phyloP scores from a whole-genome alignment of 2,888 invertebrate species.

The Apantesis nais region DNA sequence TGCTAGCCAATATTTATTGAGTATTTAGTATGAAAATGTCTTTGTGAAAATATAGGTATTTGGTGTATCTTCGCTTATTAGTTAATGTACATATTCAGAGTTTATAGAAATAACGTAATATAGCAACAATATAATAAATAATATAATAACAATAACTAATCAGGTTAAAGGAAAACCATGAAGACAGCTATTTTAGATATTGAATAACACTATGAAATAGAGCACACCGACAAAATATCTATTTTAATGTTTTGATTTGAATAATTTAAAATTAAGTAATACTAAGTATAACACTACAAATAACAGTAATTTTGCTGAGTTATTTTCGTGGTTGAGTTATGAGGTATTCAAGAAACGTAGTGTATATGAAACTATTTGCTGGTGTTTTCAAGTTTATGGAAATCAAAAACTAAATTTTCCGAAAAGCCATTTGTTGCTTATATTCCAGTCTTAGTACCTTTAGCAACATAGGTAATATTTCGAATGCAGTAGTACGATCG shows the following conservation, averaged over 20 bases:
- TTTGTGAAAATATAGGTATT: too few species aligned
- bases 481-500: too few species aligned
- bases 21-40: too few species aligned
- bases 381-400: not conserved
- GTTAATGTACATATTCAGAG: not conserved
- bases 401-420: not conserved
- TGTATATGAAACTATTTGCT: not conserved
- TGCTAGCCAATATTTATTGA: not conserved
- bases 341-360: too few species aligned
- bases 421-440: too few species aligned
- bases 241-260: not conserved
- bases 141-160: constrained; percentile 2
- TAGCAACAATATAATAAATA: not conserved
- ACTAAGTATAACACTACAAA: not conserved
- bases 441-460: too few species aligned
- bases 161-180: not conserved
- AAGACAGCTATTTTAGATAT: not conserved
- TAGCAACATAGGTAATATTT: too few species aligned
- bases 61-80: not conserved
- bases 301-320: not conserved
- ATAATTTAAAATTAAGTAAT: not conserved
- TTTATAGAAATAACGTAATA: not conserved
- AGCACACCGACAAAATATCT: not conserved
- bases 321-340: not conserved
- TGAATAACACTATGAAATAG: not conserved